Base-by-base conservation (phyloP, 2,797 vertebrate species). In the Apodemus agrarius region DNA sequence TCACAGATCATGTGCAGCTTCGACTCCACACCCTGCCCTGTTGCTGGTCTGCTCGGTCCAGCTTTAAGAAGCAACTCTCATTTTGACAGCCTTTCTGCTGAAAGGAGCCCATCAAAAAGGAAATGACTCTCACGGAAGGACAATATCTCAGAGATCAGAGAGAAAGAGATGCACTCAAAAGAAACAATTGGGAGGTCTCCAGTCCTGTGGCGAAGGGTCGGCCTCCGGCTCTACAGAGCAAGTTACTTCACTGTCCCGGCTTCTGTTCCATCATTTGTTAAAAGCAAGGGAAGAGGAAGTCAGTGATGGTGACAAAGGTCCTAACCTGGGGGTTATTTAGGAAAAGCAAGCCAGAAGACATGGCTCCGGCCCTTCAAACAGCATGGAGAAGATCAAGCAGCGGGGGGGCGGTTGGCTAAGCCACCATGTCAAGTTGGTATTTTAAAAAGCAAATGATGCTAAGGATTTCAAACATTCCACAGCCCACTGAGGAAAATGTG, bases 151-250 rank as follows among this genome's bases (percentile, higher is more conserved):
- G 34, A 72, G 37, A 17, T 17, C 82, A 63, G 52, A 87, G 75
- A 29, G 26, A 6, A 29, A 46, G 43, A 17, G 3, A 26, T 0
- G 0, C 2, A 6, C 61, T 0, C 4, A n/a, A 43, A 19, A 12
- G 59, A 72, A 67, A 63, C 0, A 0, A 46, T 24, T 37, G 7
- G 34, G 13, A n/a, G 17, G 17, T 14, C 52, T 90, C 82, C 34
- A 40, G 40, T 57, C 88, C 84, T 11, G 11, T 2, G 43, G 40
- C 24, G 52, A 54, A 43, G 17, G 14, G 37, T 21, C 1, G 65
- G 19, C 31, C 31, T 87, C 8, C 52, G 31, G 26, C 14, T 34
- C 40, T 5, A 29, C 14, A 17, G 2, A 26, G 34, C 69, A 88
- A 57, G 43, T 40, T 57, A 74, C 34, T 10, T 17, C 43, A 12